phyloP scores from a whole-genome alignment of 2,888 invertebrate genomes.

The Drosophila meridiana region DNA sequence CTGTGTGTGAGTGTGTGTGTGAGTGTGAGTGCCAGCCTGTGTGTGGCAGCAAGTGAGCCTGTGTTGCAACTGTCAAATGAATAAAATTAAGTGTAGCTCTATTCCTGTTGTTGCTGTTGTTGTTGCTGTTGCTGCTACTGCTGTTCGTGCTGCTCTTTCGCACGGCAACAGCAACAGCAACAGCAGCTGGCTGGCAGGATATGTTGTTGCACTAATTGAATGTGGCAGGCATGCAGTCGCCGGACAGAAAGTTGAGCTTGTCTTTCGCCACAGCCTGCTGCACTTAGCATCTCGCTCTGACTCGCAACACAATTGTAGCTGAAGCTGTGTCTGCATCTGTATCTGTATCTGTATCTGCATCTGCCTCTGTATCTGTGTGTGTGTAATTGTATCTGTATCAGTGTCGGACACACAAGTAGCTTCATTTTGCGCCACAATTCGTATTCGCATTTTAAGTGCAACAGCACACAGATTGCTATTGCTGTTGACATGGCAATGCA shows the following conservation, averaged over 20 bases:
- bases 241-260: slow-evolving; percentile 61
- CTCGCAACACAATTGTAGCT: slow-evolving; percentile 24
- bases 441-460: slow-evolving; percentile 79
- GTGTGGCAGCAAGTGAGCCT: slow-evolving; percentile 62
- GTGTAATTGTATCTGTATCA: slow-evolving; percentile 45
- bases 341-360: slow-evolving; percentile 24
- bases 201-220: slow-evolving; percentile 83
- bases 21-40: slow-evolving; percentile 41
- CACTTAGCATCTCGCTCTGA: slow-evolving; percentile 37
- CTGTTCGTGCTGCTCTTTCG: slow-evolving; percentile 36
- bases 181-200: slow-evolving; percentile 76
- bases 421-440: slow-evolving; percentile 79
- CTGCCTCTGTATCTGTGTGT: slow-evolving; percentile 21
- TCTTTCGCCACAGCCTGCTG: slow-evolving; percentile 50
- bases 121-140: slow-evolving; percentile 46
- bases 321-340: slow-evolving; percentile 1
- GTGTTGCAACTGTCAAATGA: slow-evolving; percentile 80
- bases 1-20: slow-evolving; percentile 2
- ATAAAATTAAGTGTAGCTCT: slow-evolving; percentile 82
- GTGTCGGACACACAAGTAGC: slow-evolving; percentile 74
- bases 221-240: slow-evolving; percentile 72
- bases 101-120: slow-evolving; percentile 52
- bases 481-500: slow-evolving; percentile 82
- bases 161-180: slow-evolving; percentile 22
- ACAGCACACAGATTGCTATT: slow-evolving; percentile 74